Percentiles rank a stretch among this genome's conserved stretches.
phyloP scores from a whole-genome alignment of 1,140 invertebrate species.

The Drosophila orosa region DNA sequence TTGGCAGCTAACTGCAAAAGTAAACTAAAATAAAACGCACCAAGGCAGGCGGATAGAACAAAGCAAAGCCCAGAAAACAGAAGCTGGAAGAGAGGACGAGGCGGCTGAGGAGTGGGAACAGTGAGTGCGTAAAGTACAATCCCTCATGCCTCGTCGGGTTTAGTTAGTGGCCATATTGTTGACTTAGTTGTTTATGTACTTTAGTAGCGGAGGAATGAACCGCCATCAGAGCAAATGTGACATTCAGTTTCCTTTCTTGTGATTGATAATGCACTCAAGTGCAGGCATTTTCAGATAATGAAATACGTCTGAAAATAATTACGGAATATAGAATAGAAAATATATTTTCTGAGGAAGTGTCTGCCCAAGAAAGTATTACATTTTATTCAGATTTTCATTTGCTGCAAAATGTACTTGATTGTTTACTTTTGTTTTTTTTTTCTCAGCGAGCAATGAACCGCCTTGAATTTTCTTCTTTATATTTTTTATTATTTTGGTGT shows the following conservation, averaged over 20 bases:
- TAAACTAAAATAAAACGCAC: constrained; percentile 28
- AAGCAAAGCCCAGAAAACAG: constrained; percentile 15
- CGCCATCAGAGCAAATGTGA: constrained; percentile 5
- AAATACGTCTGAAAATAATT: neutral
- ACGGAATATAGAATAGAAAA: too few relatives aligned
- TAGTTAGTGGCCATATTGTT: neutral
- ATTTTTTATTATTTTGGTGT: neutral
- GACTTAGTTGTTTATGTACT: constrained; percentile 1
- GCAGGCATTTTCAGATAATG: neutral
- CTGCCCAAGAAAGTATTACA: too few relatives aligned
- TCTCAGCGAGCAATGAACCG: neutral
- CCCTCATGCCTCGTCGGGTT: neutral
- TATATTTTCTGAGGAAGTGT: neutral
- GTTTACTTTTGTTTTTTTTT: neutral
- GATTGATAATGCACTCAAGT: constrained; percentile 9
- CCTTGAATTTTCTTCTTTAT: neutral
- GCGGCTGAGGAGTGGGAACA: neutral
- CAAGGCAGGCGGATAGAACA: constrained; percentile 23
- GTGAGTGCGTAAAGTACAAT: constrained; percentile 8
- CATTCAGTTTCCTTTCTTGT: constrained; percentile 4
- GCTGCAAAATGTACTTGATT: constrained; percentile 2
- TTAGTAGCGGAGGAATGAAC: neutral
- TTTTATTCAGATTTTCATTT: neutral
- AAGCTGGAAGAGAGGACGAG: neutral
- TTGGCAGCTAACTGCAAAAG: constrained; percentile 28